These are phyloP conservation scores for Episyrphus balteatus DNA, from an alignment of 1,140 invertebrate species.

Conservation along the genomic window DNA sequence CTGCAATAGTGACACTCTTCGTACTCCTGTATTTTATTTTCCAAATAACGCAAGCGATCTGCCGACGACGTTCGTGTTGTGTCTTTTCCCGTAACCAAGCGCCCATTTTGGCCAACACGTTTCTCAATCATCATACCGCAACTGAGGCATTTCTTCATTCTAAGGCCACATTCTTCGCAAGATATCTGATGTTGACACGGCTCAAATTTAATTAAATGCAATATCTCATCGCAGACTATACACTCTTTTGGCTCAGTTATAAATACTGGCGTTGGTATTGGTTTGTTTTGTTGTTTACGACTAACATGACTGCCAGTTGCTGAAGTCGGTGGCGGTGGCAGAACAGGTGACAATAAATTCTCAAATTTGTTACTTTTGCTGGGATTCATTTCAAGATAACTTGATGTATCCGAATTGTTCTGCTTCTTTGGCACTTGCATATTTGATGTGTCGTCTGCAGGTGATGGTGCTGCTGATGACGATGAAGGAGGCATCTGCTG, in stretches of 20 bases:
- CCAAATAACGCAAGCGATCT: conserved; percentile 58
- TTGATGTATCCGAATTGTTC: not conserved
- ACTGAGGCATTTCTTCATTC: conserved; percentile 70
- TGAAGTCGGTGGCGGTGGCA: not conserved
- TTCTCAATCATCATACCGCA: conserved; percentile 52
- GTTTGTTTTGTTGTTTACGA: conserved; percentile 1
- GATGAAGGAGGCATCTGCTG: too few relatives aligned
- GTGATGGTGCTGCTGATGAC: too few relatives aligned
- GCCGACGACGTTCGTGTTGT: conserved; percentile 44
- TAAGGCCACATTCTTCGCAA: conserved; percentile 63
- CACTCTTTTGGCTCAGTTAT: conserved; percentile 46
- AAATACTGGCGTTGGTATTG: conserved; percentile 7
- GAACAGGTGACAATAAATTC: conserved; percentile 3
- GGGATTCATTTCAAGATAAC: conserved; percentile 1
- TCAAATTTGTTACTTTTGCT: conserved; percentile 30
- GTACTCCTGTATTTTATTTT: conserved; percentile 76
- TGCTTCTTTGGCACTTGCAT: not conserved
- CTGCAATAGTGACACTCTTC: conserved; percentile 73
- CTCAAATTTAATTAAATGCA: conserved; percentile 47
- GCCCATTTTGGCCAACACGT: conserved; percentile 34
- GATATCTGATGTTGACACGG: conserved; percentile 65
- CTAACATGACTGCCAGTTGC: not conserved
- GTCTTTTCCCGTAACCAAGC: conserved; percentile 24
- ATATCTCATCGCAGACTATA: conserved; percentile 59
- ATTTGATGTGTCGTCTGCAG: not conserved